phyloP scores from a whole-genome alignment of 2,797 vertebrate species.

The Pangasius djambal region DNA sequence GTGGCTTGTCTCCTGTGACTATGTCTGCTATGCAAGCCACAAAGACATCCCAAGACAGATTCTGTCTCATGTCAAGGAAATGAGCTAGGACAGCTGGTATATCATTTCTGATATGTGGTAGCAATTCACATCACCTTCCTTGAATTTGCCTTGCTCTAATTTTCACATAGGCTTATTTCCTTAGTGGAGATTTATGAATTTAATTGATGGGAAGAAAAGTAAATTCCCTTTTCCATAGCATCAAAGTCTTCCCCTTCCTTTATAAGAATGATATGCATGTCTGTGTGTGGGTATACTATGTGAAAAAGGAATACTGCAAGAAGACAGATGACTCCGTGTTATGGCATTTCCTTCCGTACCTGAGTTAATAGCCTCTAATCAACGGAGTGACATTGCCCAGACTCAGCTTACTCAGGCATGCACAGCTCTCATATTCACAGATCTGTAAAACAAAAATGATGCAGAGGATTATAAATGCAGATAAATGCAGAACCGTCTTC shows the following conservation, averaged over 20 bases:
- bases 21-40: conserved; percentile 22
- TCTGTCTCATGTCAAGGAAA: conserved; percentile 37
- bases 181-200: background rate
- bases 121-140: background rate
- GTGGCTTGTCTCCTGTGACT: background rate
- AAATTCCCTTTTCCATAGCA: background rate
- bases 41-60: conserved; percentile 11
- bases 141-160: background rate
- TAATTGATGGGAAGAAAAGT: background rate
- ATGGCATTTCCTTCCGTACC: conserved; percentile 44
- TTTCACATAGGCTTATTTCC: background rate
- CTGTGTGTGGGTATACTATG: background rate
- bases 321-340: conserved; percentile 31
- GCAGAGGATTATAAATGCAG: background rate
- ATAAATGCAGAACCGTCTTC: background rate
- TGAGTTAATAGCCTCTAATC: conserved; percentile 38
- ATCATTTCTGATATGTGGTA: conserved; percentile 27
- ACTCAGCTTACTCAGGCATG: background rate
- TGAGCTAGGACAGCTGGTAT: conserved; percentile 13
- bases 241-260: background rate
- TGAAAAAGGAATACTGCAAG: background rate
- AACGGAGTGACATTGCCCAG: conserved; percentile 26
- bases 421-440: background rate
- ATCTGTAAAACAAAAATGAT: background rate
- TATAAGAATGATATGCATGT: conserved; percentile 6